phyloP scores from a whole-genome alignment of 1,140 invertebrate genomes.

The Drosophila neocordata region DNA sequence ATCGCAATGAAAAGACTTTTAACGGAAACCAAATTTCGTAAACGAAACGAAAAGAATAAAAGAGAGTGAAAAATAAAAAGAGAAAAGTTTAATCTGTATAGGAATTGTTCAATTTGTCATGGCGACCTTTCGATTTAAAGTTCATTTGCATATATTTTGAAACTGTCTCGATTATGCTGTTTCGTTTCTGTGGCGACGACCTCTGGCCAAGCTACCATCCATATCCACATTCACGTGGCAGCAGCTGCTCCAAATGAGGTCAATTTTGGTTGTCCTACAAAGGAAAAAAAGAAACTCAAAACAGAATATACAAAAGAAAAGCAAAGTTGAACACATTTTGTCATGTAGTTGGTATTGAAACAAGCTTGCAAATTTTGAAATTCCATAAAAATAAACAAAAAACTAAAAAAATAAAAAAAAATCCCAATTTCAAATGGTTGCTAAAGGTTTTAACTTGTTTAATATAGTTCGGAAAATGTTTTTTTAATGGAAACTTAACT shows the following conservation, averaged over 20 bases:
- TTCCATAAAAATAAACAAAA: neutral
- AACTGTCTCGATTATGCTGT: conserved; percentile 51
- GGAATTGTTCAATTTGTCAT: conserved; percentile 69
- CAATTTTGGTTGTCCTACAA: conserved; percentile 22
- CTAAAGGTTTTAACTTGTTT: neutral
- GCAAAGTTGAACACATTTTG: conserved; percentile 1
- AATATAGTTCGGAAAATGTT: neutral
- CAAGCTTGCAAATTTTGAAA: neutral
- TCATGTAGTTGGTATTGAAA: neutral
- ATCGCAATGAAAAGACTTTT: conserved; percentile 14
- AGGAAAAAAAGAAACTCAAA: neutral
- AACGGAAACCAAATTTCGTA: neutral
- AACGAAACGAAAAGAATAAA: neutral
- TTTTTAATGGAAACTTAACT: too few species aligned
- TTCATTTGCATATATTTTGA: conserved; percentile 53
- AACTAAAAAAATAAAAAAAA: too few species aligned
- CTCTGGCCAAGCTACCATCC: conserved; percentile 8
- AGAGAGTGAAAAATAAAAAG: neutral
- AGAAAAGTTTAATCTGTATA: conserved; percentile 30
- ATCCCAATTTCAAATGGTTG: too few species aligned
- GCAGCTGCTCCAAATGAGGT: conserved; percentile 64
- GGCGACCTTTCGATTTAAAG: conserved; percentile 32
- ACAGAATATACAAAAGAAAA: neutral
- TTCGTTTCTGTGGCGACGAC: conserved; percentile 15
- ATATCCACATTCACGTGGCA: conserved; percentile 40